phyloP scores from a whole-genome alignment of 2,888 invertebrate genomes.

The Fragum sueziense region DNA sequence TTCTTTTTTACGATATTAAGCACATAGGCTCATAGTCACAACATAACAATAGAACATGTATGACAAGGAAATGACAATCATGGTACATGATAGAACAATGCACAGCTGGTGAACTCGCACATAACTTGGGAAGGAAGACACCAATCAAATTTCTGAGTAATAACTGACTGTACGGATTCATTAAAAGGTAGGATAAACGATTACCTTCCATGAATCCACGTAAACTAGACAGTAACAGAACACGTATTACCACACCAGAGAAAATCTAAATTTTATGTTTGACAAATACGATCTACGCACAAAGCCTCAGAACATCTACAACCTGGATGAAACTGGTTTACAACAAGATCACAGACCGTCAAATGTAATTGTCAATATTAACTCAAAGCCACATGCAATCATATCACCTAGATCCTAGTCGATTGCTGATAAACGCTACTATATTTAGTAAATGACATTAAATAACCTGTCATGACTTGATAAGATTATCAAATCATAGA shows the following conservation, averaged over 20 bases:
- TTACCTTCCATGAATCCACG: slow-evolving; percentile 18
- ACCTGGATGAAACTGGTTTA: slow-evolving; percentile 32
- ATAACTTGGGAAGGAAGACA: slow-evolving; percentile 3
- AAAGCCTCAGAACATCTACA: slow-evolving; percentile 28
- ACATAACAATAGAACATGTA: too few species aligned
- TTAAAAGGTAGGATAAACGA: slow-evolving; percentile 22
- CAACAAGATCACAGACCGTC: slow-evolving; percentile 27
- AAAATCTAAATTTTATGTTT: neutral
- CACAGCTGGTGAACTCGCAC: slow-evolving; percentile 15
- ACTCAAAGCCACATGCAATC: slow-evolving; percentile 6
- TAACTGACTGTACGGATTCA: slow-evolving; percentile 7
- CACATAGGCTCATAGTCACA: too few species aligned
- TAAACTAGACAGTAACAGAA: slow-evolving; percentile 8
- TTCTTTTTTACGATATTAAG: too few species aligned
- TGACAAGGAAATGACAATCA: too few species aligned
- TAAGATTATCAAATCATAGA: too few species aligned
- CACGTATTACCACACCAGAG: neutral
- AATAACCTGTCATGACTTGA: too few species aligned
- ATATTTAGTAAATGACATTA: too few species aligned
- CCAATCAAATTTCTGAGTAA: slow-evolving; percentile 6
- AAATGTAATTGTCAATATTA: neutral
- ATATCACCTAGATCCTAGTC: slow-evolving; percentile 22
- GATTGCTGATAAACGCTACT: too few species aligned
- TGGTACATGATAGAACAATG: too few species aligned
- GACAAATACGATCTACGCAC: neutral